Conservation (phyloP, 2,113 vertebrate genomes). For the Panthera tigris region DNA sequence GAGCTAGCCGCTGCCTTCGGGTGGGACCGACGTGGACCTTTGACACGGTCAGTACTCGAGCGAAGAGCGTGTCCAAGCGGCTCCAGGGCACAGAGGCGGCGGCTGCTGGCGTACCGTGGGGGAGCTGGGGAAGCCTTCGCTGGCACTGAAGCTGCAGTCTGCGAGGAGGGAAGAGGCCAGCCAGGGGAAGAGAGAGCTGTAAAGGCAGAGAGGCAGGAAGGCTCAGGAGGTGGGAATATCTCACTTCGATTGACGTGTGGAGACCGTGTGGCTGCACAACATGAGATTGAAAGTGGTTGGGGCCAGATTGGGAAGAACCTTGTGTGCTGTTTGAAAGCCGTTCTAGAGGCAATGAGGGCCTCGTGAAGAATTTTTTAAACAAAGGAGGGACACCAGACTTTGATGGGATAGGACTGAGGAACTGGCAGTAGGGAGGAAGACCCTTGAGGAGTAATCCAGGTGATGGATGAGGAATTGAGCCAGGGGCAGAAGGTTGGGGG, state of each 20-base stretch:
- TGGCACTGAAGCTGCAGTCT: neutral
- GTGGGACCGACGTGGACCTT: neutral
- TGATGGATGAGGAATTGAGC: neutral
- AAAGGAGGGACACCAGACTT: neutral
- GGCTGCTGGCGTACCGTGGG: neutral
- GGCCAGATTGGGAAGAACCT: neutral
- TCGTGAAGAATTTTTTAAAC: neutral
- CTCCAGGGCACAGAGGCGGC: neutral
- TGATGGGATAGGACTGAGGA: neutral
- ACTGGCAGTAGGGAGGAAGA: neutral
- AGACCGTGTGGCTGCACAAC: neutral
- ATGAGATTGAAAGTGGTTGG: neutral
- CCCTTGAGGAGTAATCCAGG: neutral
- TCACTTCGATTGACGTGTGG: neutral
- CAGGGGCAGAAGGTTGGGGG: neutral
- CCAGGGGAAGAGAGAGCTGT: neutral
- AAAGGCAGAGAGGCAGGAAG: neutral
- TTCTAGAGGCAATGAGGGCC: neutral
- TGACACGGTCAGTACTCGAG: neutral
- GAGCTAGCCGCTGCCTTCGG: neutral
- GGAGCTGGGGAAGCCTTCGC: neutral
- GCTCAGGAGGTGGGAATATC: neutral
- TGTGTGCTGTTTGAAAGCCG: slow-evolving; percentile 6
- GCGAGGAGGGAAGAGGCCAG: neutral
- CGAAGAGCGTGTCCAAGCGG: neutral